phyloP scores from a whole-genome alignment of 2,113 vertebrate species.

The Colossoma macropomum region DNA sequence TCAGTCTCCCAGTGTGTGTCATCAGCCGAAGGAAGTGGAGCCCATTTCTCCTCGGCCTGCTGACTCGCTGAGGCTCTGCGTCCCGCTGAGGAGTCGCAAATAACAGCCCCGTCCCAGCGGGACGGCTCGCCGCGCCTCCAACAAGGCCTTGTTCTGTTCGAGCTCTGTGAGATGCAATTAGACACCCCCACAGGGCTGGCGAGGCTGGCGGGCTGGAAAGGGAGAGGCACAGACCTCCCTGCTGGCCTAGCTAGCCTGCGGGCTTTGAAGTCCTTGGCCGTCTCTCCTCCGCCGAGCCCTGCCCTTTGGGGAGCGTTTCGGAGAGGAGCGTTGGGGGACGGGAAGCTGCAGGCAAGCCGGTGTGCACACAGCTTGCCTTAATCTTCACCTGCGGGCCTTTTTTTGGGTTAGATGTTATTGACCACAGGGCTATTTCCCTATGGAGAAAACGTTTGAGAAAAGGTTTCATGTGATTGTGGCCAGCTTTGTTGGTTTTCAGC shows the following conservation, averaged over 20 bases:
- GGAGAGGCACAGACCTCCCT: constrained; percentile 65
- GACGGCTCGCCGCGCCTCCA: constrained; percentile 64
- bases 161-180: constrained; percentile 75
- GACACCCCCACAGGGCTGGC: constrained; percentile 69
- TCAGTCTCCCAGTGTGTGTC: constrained; percentile 46
- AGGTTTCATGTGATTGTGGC: constrained; percentile 39
- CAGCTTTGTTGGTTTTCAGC: constrained; percentile 29
- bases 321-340: constrained; percentile 50
- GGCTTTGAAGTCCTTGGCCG: constrained; percentile 75
- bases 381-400: constrained; percentile 54
- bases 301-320: constrained; percentile 59
- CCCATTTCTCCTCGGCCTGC: constrained; percentile 49
- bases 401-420: constrained; percentile 46
- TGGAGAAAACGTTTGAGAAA: constrained; percentile 6
- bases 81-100: constrained; percentile 59
- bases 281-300: constrained; percentile 70
- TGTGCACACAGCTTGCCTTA: constrained; percentile 51
- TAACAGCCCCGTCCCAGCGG: constrained; percentile 55
- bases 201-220: constrained; percentile 65
- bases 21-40: constrained; percentile 57
- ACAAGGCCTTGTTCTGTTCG: constrained; percentile 72
- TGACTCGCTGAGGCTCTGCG: constrained; percentile 48
- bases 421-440: constrained; percentile 47
- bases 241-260: constrained; percentile 64
- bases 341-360: constrained; percentile 55